A percentile compares a stretch with the other conserved stretches of the same genome.
These are phyloP conservation scores for Stercorarius parasiticus DNA, from an alignment of 2,113 vertebrate species.

Conservation along the genomic window DNA sequence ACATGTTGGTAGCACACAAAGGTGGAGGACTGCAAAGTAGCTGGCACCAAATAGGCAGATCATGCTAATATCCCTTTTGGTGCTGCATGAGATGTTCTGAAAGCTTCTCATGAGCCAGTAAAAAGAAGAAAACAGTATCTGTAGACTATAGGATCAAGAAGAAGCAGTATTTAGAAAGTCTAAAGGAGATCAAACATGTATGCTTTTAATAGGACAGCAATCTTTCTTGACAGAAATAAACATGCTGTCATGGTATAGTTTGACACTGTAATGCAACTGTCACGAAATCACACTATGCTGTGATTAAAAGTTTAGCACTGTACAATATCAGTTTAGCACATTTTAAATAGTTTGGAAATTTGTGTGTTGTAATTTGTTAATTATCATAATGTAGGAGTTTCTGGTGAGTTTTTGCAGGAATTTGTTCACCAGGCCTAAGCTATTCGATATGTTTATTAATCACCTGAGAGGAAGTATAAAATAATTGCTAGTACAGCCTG, in stretches of 20 bases:
- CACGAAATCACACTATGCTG: accelerated
- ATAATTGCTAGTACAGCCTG: background rate
- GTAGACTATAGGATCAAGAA: background rate
- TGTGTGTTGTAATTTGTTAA: background rate
- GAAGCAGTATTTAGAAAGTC: background rate
- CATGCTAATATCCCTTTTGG: background rate
- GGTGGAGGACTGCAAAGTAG: background rate
- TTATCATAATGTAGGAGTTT: background rate
- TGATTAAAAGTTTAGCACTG: background rate
- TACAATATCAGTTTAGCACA: background rate
- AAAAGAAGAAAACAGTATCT: background rate
- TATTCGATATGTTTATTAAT: background rate
- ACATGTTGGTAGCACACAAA: background rate
- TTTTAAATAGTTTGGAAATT: background rate
- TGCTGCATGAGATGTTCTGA: background rate
- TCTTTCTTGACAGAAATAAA: background rate
- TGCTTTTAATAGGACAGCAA: background rate
- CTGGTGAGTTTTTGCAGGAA: background rate
- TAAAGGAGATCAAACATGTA: background rate
- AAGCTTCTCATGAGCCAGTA: background rate
- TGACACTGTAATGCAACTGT: background rate
- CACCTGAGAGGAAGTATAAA: background rate
- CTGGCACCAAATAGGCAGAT: background rate
- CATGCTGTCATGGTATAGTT: background rate
- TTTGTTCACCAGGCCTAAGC: background rate